A percentile compares a stretch with the other conserved stretches of the same genome.
Evolutionary conservation across 2,113 vertebrate genomes (phyloP).

Genomic region (Riparia riparia): DNA sequence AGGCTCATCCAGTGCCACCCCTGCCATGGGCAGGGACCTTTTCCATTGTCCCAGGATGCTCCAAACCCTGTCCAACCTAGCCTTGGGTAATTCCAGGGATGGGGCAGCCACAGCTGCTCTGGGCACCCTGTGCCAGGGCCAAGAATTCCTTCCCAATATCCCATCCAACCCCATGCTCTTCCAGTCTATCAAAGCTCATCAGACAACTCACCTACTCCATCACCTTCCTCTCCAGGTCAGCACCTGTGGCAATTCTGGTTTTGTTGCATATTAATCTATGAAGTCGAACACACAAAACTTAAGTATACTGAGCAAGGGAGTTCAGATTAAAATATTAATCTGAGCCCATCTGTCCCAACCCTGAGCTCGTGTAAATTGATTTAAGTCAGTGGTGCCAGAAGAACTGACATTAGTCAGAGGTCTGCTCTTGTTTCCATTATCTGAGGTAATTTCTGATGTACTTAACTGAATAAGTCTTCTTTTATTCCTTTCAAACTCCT

Average conservation of each 20-base stretch:
- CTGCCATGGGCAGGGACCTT: background rate
- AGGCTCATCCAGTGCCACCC: background rate
- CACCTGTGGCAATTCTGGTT: background rate
- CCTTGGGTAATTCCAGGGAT: background rate
- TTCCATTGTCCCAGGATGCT: rapidly evolving
- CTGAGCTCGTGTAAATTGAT: background rate
- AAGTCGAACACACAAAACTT: background rate
- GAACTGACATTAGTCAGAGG: background rate
- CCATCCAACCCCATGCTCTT: background rate
- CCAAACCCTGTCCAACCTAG: background rate
- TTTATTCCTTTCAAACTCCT: background rate
- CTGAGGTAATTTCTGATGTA: background rate
- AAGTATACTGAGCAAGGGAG: background rate
- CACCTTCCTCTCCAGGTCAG: background rate
- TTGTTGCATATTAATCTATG: background rate
- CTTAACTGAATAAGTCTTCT: background rate
- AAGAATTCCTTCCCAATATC: background rate
- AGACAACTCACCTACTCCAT: background rate
- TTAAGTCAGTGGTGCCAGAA: background rate
- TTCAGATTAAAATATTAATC: background rate
- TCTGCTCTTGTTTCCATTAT: background rate
- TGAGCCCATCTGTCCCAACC: background rate
- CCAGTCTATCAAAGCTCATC: background rate
- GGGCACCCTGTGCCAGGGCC: background rate
- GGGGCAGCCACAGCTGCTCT: background rate